phyloP scores from a whole-genome alignment of 2,113 vertebrate species.

The Catharus minimus region DNA sequence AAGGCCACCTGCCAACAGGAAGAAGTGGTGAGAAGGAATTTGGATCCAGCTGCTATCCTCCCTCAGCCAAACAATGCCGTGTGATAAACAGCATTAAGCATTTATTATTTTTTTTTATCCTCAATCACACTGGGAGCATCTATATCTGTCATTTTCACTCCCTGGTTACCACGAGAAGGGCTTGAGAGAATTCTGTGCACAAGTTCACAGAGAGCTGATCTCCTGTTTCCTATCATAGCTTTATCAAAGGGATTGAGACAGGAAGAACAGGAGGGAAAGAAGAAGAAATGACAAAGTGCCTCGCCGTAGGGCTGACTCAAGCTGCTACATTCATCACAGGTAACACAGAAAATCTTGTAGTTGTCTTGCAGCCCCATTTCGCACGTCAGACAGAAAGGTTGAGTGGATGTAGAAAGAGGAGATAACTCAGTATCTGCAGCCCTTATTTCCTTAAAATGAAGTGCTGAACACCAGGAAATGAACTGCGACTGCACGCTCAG shows the following conservation, averaged over 20 bases:
- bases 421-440: background rate
- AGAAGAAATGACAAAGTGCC: constrained; percentile 12
- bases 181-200: background rate
- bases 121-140: background rate
- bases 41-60: constrained; percentile 37
- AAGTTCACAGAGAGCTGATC: background rate
- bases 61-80: background rate
- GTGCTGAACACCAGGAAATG: background rate
- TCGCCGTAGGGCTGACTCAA: background rate
- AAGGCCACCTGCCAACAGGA: constrained; percentile 57
- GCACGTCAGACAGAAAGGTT: background rate
- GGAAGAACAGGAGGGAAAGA: background rate
- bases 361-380: background rate
- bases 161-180: constrained; percentile 1
- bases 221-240: background rate
- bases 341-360: background rate
- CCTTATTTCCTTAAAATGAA: background rate
- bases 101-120: constrained; percentile 7
- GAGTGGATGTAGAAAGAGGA: background rate
- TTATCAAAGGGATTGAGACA: background rate
- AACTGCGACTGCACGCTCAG: background rate
- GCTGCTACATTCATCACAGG: constrained; percentile 10
- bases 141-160: background rate
- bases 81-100: background rate
- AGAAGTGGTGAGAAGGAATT: constrained; percentile 36